Conservation (phyloP, 2,797 vertebrate genomes). For the Hippoglossus hippoglossus region DNA sequence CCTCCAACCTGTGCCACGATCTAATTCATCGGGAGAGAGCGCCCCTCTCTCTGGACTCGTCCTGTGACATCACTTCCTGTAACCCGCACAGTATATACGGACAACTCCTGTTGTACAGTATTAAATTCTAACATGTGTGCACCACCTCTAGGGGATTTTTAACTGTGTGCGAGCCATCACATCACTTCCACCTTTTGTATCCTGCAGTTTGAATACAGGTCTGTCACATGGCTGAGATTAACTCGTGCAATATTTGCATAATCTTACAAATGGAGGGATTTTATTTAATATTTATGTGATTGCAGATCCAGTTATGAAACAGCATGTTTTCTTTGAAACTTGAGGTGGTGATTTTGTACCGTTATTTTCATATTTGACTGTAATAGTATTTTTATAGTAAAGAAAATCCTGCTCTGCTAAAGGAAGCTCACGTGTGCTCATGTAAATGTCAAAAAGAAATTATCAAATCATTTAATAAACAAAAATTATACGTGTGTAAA, state of each 20-base stretch:
- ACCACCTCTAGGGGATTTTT: constrained; percentile 38
- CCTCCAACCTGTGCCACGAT: constrained; percentile 69
- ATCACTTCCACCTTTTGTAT: constrained; percentile 25
- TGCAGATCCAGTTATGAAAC: constrained; percentile 40
- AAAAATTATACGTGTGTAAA: constrained; percentile 65
- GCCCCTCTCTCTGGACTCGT: constrained; percentile 52
- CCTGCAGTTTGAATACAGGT: constrained; percentile 30
- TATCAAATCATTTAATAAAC: constrained; percentile 76
- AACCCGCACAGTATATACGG: constrained; percentile 22
- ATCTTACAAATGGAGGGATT: constrained; percentile 61
- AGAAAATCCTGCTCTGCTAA: constrained; percentile 49
- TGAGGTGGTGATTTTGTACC: constrained; percentile 71
- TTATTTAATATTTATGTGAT: constrained; percentile 84
- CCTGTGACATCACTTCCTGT: constrained; percentile 56
- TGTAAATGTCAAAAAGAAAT: constrained; percentile 71
- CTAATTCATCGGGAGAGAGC: constrained; percentile 64
- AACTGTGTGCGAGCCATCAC: constrained; percentile 26
- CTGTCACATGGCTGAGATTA: constrained; percentile 61
- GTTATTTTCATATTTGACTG: constrained; percentile 79
- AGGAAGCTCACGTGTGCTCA: constrained; percentile 56
- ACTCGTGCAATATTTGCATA: constrained; percentile 86
- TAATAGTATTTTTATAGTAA: constrained; percentile 81
- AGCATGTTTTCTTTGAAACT: constrained; percentile 55
- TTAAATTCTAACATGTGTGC: constrained; percentile 42
- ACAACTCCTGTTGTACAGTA: constrained; percentile 41